Conservation (phyloP, 2,113 vertebrate genomes). For the Columba janthina region DNA sequence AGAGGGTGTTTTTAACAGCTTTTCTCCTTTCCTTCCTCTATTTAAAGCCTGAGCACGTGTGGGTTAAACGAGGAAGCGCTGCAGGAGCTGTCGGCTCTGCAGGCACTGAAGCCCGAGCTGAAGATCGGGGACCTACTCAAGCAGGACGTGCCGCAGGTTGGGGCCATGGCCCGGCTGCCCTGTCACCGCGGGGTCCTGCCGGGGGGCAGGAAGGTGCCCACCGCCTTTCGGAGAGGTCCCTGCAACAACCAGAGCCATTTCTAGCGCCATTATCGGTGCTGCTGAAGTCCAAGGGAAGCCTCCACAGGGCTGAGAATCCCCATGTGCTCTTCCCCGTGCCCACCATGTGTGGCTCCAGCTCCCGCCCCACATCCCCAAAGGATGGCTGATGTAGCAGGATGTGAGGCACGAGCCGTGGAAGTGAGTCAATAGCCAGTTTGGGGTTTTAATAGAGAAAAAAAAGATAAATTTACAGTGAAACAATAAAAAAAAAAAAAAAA, state of each 20-base stretch:
- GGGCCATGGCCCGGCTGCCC: slow-evolving; percentile 14
- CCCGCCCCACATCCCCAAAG: accelerated
- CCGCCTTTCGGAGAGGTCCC: background rate
- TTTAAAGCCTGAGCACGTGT: background rate
- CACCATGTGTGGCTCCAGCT: accelerated
- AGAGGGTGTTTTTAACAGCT: background rate
- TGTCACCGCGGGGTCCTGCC: background rate
- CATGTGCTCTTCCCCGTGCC: accelerated
- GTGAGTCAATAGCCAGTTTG: accelerated
- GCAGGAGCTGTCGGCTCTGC: background rate
- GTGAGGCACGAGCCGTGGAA: accelerated
- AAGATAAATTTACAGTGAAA: background rate
- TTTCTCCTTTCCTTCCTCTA: background rate
- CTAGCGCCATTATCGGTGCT: accelerated
- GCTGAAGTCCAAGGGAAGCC: accelerated
- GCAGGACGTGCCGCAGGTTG: accelerated
- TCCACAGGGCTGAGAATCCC: background rate
- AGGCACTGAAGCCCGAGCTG: background rate
- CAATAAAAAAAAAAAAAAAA: background rate
- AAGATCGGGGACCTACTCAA: background rate
- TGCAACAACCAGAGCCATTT: accelerated
- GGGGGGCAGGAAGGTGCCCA: background rate
- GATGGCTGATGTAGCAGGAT: accelerated
- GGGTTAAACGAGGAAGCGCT: background rate
- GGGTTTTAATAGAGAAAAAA: background rate